Evolutionary conservation across 2,113 vertebrate species (phyloP).

Genomic region (Neoarius graeffei): DNA sequence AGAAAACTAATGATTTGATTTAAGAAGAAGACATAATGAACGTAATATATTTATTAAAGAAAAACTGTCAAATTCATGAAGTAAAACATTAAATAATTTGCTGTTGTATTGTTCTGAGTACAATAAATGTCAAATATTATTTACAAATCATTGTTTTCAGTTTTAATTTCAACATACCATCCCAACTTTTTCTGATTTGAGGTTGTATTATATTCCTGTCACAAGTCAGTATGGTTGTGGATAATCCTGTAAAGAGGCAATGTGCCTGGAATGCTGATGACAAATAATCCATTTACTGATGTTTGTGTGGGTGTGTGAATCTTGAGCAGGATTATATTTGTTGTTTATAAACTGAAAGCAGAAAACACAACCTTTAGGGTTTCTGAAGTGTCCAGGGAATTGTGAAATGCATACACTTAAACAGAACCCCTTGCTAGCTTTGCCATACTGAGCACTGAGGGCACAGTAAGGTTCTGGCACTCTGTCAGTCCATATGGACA

Average conservation of each 20-base stretch:
- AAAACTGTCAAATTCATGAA: too few relatives aligned
- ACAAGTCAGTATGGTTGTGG: conserved; percentile 33
- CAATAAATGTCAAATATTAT: too few relatives aligned
- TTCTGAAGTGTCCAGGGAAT: conserved; percentile 3
- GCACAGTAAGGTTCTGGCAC: conserved; percentile 46
- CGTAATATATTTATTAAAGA: too few relatives aligned
- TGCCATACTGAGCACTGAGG: conserved; percentile 27
- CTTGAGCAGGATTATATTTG: conserved; percentile 9
- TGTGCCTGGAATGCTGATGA: conserved; percentile 23
- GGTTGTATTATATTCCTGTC: conserved; percentile 34
- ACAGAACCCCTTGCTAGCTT: conserved; percentile 24
- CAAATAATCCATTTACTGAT: not conserved
- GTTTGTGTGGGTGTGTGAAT: not conserved
- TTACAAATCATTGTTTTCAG: too few relatives aligned
- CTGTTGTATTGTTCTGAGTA: too few relatives aligned
- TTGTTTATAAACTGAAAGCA: conserved; percentile 8
- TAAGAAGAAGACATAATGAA: too few relatives aligned
- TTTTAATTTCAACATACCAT: too few relatives aligned
- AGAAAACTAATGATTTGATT: too few relatives aligned
- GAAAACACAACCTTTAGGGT: conserved; percentile 13
- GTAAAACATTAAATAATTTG: too few relatives aligned
- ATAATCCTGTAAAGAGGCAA: conserved; percentile 29
- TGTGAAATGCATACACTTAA: not conserved
- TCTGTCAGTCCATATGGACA: conserved; percentile 48
- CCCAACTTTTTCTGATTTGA: too few relatives aligned